Evolutionary conservation across 1,140 invertebrate species (phyloP).

Genomic region (Zeugodacus cucurbitae): DNA sequence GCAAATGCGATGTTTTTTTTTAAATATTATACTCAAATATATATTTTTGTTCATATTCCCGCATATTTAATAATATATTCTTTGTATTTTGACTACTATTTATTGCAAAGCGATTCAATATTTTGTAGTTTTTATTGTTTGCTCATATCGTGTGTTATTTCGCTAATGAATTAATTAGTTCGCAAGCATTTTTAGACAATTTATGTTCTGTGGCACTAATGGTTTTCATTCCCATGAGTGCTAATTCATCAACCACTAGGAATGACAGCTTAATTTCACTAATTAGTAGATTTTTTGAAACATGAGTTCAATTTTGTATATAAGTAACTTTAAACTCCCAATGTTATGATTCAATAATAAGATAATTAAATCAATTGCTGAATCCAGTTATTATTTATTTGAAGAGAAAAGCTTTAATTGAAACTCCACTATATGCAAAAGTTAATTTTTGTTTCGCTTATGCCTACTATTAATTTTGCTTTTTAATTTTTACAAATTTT

Average conservation of each 20-base stretch:
- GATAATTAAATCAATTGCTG: neutral
- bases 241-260: neutral
- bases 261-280: neutral
- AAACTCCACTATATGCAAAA: too few species aligned
- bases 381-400: neutral
- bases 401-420: too few species aligned
- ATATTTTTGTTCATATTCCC: neutral
- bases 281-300: neutral
- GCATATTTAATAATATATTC: neutral
- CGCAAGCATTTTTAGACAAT: neutral
- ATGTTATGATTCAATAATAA: neutral
- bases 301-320: neutral
- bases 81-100: neutral
- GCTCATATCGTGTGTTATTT: neutral
- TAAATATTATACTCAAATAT: neutral
- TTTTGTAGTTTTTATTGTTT: neutral
- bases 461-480: too few species aligned
- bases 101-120: neutral
- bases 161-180: neutral
- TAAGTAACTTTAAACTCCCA: neutral
- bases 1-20: too few species aligned
- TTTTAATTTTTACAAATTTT: too few species aligned
- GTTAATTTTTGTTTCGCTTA: too few species aligned
- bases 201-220: neutral
- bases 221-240: neutral